Base-by-base conservation (phyloP, 64 coral and sea anemone species). In the Stichodactyla helianthus region DNA sequence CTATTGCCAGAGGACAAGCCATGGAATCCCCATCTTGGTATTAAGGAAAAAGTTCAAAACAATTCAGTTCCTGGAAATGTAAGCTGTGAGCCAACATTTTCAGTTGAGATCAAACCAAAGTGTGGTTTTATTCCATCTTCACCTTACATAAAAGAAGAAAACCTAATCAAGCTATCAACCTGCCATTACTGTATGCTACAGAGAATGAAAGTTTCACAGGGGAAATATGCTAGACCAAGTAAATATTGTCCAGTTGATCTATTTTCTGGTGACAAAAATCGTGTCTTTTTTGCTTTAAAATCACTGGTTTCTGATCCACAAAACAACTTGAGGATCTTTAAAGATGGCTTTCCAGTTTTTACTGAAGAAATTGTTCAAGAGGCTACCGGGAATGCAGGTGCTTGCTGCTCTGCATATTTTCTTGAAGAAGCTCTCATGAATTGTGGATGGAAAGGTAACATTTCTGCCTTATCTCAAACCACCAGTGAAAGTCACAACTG, bases 101-200 rank as follows among this genome's bases (percentile, higher is more conserved):
- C 91, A 81, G 91, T 97, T 13, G 94, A 97, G 70, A 93, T 97
- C 76, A 97, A 97, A 20, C 94, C 94, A 50, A 97, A 97, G 19
- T 97, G 91, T 79, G 94, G 94, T 1, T 97, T 85, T 82, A 79
- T 97, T 35, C 94, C 94, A 17, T 51, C 64, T n/a, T 93, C 91
- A 52, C 84, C 91, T 25, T 85, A 86, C 63, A 70, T 97, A 4
- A 77, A 84, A 25, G 16, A 60, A 71, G 86, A 60, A 20, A 82
- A 83, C 68, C 19, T 6, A 16, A 70, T 87, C 27, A 97, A 93
- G 16, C 83, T 80, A 55, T 53, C 68, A 4, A 68, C 87, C 60
- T 97, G 94, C 27, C 54, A 90, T 54, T 97, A 97, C 51, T 97
- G 94, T 19, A 93, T 97, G 94, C 71, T 90, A n/a, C 94, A 97